Conservation (phyloP, 1,140 invertebrate genomes). For the Vanessa atalanta region DNA sequence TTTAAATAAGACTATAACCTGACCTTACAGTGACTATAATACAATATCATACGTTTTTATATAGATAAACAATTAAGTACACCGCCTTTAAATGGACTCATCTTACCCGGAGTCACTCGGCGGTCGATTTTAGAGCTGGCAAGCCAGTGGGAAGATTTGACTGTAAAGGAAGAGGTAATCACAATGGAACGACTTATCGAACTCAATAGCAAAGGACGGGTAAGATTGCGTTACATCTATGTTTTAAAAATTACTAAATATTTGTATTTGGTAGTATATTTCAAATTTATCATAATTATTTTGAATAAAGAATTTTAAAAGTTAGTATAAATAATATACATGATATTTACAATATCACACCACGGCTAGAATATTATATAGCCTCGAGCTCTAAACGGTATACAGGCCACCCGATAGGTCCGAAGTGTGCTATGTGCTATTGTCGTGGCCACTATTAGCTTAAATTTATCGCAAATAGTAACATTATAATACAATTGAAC, state of each 20-base stretch:
- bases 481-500: too few relatives aligned
- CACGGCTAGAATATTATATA: not conserved
- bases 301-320: not conserved
- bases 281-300: not conserved
- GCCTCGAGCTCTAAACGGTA: too few relatives aligned
- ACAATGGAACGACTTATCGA: constrained; percentile 92
- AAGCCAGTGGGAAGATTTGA: constrained; percentile 92
- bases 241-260: not conserved
- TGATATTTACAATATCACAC: not conserved
- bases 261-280: not conserved
- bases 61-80: constrained; percentile 95
- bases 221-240: constrained; percentile 77
- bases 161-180: constrained; percentile 90
- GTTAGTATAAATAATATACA: too few relatives aligned
- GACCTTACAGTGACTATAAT: too few relatives aligned
- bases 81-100: constrained; percentile 94
- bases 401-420: too few relatives aligned
- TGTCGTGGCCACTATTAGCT: too few relatives aligned
- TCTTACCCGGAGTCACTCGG: constrained; percentile 96
- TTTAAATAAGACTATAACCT: too few relatives aligned
- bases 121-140: constrained; percentile 92
- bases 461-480: too few relatives aligned
- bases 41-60: constrained; percentile 5
- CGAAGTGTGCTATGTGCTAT: too few relatives aligned
- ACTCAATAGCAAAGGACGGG: constrained; percentile 89